Percentiles rank a stretch among this genome's conserved stretches.
These are phyloP conservation scores for Panurus biarmicus DNA, from an alignment of 2,113 vertebrate genomes.

Conservation along the genomic window DNA sequence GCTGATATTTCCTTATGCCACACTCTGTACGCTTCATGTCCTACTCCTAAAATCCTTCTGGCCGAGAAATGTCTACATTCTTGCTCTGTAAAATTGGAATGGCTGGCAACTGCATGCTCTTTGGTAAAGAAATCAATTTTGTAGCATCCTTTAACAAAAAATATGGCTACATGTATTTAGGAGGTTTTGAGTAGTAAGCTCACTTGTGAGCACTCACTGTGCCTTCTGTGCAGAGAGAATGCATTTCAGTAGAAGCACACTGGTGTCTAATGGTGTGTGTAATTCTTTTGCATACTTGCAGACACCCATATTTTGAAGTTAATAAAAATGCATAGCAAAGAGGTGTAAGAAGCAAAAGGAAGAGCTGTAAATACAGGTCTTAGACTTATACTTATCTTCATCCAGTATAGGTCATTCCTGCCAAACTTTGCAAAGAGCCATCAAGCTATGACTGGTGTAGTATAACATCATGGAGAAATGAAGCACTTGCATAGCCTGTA, in stretches of 20 bases:
- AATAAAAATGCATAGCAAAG: not conserved
- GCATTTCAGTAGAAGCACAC: not conserved
- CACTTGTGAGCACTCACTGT: too few species aligned
- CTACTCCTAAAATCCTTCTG: not conserved
- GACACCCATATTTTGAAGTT: not conserved
- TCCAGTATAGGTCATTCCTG: not conserved
- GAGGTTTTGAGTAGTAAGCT: not conserved
- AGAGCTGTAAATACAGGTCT: not conserved
- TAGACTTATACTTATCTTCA: not conserved
- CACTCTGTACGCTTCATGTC: accelerated
- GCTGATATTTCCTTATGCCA: not conserved
- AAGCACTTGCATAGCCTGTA: not conserved
- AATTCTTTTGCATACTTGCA: not conserved
- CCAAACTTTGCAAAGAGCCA: not conserved
- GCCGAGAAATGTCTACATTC: not conserved
- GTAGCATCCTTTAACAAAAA: not conserved
- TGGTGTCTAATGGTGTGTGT: not conserved
- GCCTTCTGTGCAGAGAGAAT: not conserved
- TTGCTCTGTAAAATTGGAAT: not conserved
- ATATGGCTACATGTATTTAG: not conserved
- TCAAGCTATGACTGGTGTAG: not conserved
- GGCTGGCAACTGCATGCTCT: not conserved
- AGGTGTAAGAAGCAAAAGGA: not conserved
- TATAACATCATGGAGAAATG: not conserved
- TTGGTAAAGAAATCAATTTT: not conserved